Conservation (phyloP, 1,140 invertebrate genomes). For the Macrosteles quadrilineatus region DNA sequence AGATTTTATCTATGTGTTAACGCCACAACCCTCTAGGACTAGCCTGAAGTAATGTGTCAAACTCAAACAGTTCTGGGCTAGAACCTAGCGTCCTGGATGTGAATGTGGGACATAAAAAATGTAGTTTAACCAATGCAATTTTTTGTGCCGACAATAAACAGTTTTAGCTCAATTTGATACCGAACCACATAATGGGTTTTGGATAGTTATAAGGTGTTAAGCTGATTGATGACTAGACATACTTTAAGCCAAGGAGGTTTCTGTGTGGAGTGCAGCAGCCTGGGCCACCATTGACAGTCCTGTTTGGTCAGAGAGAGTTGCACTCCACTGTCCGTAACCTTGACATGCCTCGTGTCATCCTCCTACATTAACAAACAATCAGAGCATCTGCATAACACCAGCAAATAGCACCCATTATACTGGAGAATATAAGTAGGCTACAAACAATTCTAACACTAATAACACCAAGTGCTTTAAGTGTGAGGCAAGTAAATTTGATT, state of each 20-base stretch:
- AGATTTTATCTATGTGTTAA: too few relatives aligned
- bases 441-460: background rate
- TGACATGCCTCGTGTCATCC: constrained; percentile 52
- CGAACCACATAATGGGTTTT: too few relatives aligned
- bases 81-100: too few relatives aligned
- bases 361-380: constrained; percentile 46
- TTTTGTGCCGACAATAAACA: too few relatives aligned
- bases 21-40: too few relatives aligned
- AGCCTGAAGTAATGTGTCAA: too few relatives aligned
- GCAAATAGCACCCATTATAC: background rate
- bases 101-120: too few relatives aligned
- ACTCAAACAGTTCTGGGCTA: too few relatives aligned
- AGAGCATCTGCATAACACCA: background rate
- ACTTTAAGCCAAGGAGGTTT: constrained; percentile 90
- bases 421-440: background rate
- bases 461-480: background rate
- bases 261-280: constrained; percentile 71
- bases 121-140: too few relatives aligned
- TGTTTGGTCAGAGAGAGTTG: constrained; percentile 75
- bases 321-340: constrained; percentile 73
- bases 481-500: too few relatives aligned
- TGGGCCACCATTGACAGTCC: constrained; percentile 75
- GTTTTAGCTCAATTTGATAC: too few relatives aligned
- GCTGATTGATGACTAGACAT: background rate
- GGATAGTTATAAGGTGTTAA: too few relatives aligned